phyloP scores from a whole-genome alignment of 2,888 invertebrate species.

The Thelaira solivaga region DNA sequence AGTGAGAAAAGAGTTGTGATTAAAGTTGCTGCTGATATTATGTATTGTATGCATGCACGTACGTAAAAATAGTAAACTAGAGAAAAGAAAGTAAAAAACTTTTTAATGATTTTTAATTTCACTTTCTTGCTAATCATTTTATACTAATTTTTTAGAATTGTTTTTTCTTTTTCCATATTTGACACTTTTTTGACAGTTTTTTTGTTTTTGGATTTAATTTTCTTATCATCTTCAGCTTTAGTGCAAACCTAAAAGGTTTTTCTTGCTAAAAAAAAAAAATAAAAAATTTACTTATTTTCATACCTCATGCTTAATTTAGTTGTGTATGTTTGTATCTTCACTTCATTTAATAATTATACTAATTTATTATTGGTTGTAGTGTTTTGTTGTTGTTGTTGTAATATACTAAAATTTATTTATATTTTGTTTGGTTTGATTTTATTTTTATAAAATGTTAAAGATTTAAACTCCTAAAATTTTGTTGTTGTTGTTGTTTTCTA shows the following conservation, averaged over 20 bases:
- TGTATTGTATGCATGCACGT: no score
- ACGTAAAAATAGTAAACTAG: not conserved
- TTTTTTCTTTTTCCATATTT: constrained; percentile 18
- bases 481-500: constrained; percentile 37
- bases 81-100: not conserved
- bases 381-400: no score
- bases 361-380: constrained; percentile 20
- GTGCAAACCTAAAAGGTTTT: constrained; percentile 10
- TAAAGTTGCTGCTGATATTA: no score
- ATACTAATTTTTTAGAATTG: not conserved
- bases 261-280: constrained; percentile 2
- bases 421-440: constrained; percentile 30
- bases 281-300: not conserved
- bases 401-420: constrained; percentile 23
- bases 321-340: not conserved
- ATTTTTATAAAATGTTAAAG: constrained; percentile 53
- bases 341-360: constrained; percentile 8
- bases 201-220: not conserved
- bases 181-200: constrained; percentile 36
- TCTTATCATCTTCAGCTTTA: not conserved
- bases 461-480: constrained; percentile 45
- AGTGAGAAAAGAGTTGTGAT: no score
- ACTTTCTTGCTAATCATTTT: not conserved
- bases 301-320: no score
- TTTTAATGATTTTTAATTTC: not conserved